Evolutionary conservation across 1,140 invertebrate species (phyloP), one percentile per base, ranked within the genome.

Genomic region (Hycleus phaleratus): DNA sequence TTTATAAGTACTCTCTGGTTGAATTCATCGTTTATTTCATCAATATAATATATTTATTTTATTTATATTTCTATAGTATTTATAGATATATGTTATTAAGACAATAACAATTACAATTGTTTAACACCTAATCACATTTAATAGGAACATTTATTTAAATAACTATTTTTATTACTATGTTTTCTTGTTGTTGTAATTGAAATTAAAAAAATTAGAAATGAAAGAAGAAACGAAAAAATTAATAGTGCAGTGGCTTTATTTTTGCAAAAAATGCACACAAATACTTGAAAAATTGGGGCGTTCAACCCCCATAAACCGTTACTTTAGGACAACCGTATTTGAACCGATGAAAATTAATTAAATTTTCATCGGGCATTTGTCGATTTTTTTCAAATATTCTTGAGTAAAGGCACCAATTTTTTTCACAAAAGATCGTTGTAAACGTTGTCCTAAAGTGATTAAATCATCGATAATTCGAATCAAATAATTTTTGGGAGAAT

Each of bases 101-200:
- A 53, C 51, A 46, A 53, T 53, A 53, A 53, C 51, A 53, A 53
- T 53, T 52, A 53, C 51, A 53, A 52, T 26, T 63, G 50, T 49
- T 57, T 61, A 67, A 48, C 26, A 59, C 54, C 59, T 66, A 64
- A 60, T 67, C 59, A 67, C 63, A 65, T 56, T 54, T 60, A 65
- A 60, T 67, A 67, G 65, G 65, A 67, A 67, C 65, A 67, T 67
- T 65, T 63, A 67, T 65, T 58, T 55, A 58, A 61, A 60, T 60
- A 57, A 58, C 54, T 61, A 49, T 63, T 18, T 18, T 18, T 18
- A 18, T 18, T 18, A 18, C 18, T 18, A 18, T 18, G 18, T 18
- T 18, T 18, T 18, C 18, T 18, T 18, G 18, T 18, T 18, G 18
- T 18, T 18, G 18, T 18, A 18, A 18, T 18, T 18, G 18, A 18